Evolutionary conservation across 2,888 invertebrate genomes (phyloP).

Genomic region (Drosophila anomelani): DNA sequence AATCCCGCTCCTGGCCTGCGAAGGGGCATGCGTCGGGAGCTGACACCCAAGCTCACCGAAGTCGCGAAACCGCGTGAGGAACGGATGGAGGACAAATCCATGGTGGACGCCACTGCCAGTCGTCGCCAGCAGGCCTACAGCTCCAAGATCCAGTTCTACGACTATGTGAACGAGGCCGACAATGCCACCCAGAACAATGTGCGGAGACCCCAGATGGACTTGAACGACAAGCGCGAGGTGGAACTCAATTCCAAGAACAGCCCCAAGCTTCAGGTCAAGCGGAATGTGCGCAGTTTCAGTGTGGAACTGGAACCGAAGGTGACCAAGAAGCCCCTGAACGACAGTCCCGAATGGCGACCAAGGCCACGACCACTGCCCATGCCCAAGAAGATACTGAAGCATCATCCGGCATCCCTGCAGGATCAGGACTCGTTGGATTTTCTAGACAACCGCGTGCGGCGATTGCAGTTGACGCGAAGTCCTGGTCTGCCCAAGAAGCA

Average conservation of each 20-base stretch:
- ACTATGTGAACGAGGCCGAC: constrained; percentile 74
- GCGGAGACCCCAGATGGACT: constrained; percentile 78
- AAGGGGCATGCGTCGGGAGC: constrained; percentile 51
- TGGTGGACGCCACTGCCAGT: constrained; percentile 53
- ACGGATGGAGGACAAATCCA: constrained; percentile 21
- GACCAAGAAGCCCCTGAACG: constrained; percentile 65
- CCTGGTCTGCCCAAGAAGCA: constrained; percentile 66
- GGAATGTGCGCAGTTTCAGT: constrained; percentile 74
- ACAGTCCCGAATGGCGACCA: constrained; percentile 25
- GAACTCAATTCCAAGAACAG: constrained; percentile 82
- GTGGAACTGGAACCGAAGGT: constrained; percentile 54
- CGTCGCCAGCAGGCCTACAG: constrained; percentile 80
- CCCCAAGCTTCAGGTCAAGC: constrained; percentile 81
- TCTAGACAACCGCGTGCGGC: constrained; percentile 63
- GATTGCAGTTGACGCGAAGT: constrained; percentile 60
- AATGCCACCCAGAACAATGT: constrained; percentile 70
- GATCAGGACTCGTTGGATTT: constrained; percentile 49
- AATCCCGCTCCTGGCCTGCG: constrained; percentile 27
- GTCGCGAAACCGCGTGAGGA: constrained; percentile 28
- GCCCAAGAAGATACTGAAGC: constrained; percentile 71
- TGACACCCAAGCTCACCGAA: constrained; percentile 74
- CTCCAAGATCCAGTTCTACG: constrained; percentile 83
- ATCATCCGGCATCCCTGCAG: constrained; percentile 18
- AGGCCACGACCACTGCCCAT: constrained; percentile 10
- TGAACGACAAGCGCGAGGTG: constrained; percentile 82